These are phyloP conservation scores for Palythoa grandis DNA, from an alignment of 92 coral and sea anemone species.

Conservation along the genomic window DNA sequence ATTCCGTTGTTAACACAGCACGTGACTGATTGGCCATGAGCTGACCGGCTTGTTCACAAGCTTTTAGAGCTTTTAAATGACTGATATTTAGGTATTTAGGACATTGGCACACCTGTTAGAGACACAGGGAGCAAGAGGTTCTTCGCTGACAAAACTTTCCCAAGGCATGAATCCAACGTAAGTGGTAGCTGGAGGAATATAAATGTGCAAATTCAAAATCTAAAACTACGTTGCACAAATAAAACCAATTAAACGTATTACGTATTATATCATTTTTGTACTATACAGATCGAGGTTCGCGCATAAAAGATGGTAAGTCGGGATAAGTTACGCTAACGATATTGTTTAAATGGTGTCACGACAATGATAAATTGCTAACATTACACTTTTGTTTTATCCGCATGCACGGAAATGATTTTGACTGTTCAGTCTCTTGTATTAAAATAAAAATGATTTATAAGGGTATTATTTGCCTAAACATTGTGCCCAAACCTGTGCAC, in stretches of 20 bases:
- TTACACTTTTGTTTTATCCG: not conserved
- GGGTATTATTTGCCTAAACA: too few relatives aligned
- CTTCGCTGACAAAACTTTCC: slow-evolving; percentile 22
- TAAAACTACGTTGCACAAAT: too few relatives aligned
- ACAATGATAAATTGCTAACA: slow-evolving; percentile 46
- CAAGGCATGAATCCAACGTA: not conserved
- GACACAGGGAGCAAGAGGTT: slow-evolving; percentile 13
- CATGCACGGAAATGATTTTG: not conserved
- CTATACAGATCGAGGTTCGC: not conserved
- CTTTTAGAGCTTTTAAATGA: not conserved
- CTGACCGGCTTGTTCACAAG: too few relatives aligned
- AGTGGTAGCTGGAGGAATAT: not conserved
- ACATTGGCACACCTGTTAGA: not conserved
- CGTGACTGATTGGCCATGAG: too few relatives aligned
- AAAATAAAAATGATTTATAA: too few relatives aligned
- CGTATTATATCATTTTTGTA: not conserved
- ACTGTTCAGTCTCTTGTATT: not conserved
- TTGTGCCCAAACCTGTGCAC: too few relatives aligned
- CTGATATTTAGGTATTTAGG: not conserved
- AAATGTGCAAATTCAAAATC: not conserved
- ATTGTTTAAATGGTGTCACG: slow-evolving; percentile 15
- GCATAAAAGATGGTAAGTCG: not conserved
- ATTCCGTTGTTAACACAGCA: too few relatives aligned
- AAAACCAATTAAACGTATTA: not conserved
- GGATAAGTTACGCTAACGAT: not conserved